Conservation (phyloP, 2,113 vertebrate genomes). For the Rhinogobius similis region DNA sequence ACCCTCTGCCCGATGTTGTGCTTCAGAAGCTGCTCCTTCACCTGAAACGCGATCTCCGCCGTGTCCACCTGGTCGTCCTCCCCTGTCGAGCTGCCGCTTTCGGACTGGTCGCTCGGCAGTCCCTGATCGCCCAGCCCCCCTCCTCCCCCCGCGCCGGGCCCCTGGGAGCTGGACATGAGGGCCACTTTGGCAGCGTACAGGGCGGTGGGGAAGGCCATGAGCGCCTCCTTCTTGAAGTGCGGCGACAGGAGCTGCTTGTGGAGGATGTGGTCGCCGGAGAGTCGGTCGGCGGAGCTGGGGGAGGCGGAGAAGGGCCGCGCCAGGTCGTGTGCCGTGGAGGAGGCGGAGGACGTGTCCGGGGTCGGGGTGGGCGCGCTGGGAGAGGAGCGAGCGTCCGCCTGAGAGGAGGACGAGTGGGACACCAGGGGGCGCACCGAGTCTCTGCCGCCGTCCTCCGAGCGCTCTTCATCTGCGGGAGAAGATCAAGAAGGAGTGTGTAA, state of each 20-base stretch:
- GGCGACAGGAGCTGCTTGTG: conserved; percentile 83
- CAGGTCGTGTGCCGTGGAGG: conserved; percentile 68
- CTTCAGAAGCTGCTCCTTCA: conserved; percentile 98
- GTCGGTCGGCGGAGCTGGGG: conserved; percentile 80
- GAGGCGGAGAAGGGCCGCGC: conserved; percentile 84
- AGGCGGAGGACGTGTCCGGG: conserved; percentile 58
- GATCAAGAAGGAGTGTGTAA: not conserved
- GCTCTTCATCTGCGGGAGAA: conserved; percentile 84
- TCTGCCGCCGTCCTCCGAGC: conserved; percentile 83
- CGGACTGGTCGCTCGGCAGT: conserved; percentile 80
- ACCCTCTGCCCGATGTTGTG: conserved; percentile 98
- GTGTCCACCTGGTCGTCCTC: conserved; percentile 97
- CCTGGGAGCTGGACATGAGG: conserved; percentile 70
- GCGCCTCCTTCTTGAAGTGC: conserved; percentile 85
- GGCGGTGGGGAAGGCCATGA: conserved; percentile 80
- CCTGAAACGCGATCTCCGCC: conserved; percentile 94
- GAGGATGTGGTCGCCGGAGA: conserved; percentile 78
- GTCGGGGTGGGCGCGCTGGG: conserved; percentile 77
- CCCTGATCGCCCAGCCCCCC: conserved; percentile 68
- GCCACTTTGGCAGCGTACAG: conserved; percentile 86
- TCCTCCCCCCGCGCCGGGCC: not conserved
- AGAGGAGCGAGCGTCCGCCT: conserved; percentile 75
- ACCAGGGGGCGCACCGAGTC: conserved; percentile 78
- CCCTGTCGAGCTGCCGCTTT: conserved; percentile 71
- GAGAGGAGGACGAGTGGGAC: conserved; percentile 82